Conservation (phyloP, 2,888 invertebrate genomes). For the Amiota mariae region DNA sequence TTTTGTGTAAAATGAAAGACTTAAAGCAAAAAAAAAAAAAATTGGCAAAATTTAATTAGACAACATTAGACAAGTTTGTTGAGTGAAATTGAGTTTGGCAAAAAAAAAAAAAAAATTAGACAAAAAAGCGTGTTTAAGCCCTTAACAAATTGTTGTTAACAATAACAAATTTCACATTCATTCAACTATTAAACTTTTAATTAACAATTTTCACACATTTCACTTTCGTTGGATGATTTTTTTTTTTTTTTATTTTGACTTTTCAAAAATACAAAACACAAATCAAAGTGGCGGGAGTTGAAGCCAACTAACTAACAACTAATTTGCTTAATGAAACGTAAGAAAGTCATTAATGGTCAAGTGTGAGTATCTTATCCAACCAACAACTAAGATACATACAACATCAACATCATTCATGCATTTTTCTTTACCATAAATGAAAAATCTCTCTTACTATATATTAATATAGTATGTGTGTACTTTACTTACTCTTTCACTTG, state of each 20-base stretch:
- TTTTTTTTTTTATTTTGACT: constrained; percentile 18
- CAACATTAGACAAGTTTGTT: no score
- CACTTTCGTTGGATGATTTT: constrained; percentile 50
- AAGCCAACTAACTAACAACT: constrained; percentile 1
- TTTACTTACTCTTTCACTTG: neutral
- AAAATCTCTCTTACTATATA: no score
- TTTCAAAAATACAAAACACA: constrained; percentile 46
- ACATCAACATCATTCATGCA: neutral
- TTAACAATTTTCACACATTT: constrained; percentile 66
- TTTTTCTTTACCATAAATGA: no score
- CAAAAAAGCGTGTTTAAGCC: neutral
- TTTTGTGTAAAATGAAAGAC: neutral
- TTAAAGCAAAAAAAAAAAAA: no score
- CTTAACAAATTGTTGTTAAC: constrained; percentile 1
- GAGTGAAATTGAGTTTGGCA: neutral
- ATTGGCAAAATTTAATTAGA: no score
- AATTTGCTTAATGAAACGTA: constrained; percentile 63
- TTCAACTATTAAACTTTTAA: constrained; percentile 48
- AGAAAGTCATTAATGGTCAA: constrained; percentile 61
- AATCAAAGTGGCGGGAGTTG: neutral
- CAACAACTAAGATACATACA: neutral
- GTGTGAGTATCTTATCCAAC: constrained; percentile 31
- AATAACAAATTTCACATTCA: no score
- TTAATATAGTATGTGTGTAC: no score
- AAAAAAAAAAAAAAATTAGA: neutral